These are phyloP conservation scores for Aleadryas rufinucha DNA, from an alignment of 2,113 vertebrate species.

Conservation along the genomic window DNA sequence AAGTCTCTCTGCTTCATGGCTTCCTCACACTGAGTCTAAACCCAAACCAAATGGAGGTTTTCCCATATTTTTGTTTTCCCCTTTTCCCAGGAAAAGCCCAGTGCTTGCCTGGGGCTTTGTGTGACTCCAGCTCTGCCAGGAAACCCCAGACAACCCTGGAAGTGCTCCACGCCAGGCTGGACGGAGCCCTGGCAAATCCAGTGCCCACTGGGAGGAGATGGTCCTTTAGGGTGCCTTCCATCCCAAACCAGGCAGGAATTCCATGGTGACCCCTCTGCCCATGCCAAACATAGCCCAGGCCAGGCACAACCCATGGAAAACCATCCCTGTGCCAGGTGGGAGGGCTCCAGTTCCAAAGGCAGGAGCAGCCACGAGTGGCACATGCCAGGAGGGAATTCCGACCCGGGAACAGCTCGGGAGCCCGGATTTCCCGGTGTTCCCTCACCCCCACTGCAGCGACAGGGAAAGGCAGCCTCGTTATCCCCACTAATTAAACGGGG, in stretches of 20 bases:
- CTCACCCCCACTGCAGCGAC: accelerated
- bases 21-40: not conserved
- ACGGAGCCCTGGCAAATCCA: not conserved
- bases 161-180: not conserved
- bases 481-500: not conserved
- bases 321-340: accelerated
- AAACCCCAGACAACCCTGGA: not conserved
- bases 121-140: not conserved
- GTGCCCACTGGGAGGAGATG: no score
- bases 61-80: not conserved
- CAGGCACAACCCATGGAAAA: accelerated
- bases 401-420: not conserved
- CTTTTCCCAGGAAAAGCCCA: not conserved
- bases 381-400: not conserved
- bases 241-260: no score
- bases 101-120: not conserved
- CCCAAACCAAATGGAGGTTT: accelerated
- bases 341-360: not conserved
- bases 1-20: not conserved
- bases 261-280: not conserved
- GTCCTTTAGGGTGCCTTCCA: not conserved
- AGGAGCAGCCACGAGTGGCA: accelerated
- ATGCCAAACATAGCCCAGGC: not conserved
- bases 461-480: not conserved
- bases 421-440: accelerated